Conservation (phyloP, 2,888 invertebrate species). For the Scaptomyza tumidula region DNA sequence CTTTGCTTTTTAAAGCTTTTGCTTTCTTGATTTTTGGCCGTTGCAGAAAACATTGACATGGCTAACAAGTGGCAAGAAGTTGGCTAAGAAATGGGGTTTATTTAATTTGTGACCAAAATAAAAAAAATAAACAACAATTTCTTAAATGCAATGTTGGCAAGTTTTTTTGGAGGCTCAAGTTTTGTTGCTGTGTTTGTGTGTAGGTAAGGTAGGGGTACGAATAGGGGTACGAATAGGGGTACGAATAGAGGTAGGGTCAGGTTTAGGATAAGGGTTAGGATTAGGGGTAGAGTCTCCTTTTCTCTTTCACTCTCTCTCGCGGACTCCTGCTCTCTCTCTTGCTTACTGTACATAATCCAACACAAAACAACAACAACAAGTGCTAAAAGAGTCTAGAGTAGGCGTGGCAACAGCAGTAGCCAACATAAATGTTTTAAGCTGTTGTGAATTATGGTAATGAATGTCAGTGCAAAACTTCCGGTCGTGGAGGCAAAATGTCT, state of each 20-base stretch:
- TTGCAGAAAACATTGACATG: not conserved
- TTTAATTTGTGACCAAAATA: not conserved
- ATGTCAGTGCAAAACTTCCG: slow-evolving; percentile 77
- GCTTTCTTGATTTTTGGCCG: not conserved
- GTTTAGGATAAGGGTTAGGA: not conserved
- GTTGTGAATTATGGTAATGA: slow-evolving; percentile 79
- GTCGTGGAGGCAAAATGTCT: slow-evolving; percentile 21
- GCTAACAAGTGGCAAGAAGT: not conserved
- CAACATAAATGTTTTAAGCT: slow-evolving; percentile 76
- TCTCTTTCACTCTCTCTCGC: not conserved
- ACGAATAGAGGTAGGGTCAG: no score
- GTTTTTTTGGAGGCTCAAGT: slow-evolving; percentile 31
- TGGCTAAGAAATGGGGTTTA: no score
- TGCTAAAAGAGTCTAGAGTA: slow-evolving; percentile 1
- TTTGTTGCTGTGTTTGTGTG: slow-evolving; percentile 10
- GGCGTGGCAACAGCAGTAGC: slow-evolving; percentile 27
- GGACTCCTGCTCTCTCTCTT: slow-evolving; percentile 13
- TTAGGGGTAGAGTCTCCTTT: slow-evolving; percentile 43
- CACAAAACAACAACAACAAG: slow-evolving; percentile 5
- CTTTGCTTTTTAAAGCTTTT: not conserved
- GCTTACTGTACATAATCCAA: slow-evolving; percentile 20
- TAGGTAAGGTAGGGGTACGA: not conserved
- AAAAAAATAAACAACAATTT: slow-evolving; percentile 43
- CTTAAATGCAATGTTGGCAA: slow-evolving; percentile 48
- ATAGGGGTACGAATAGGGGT: no score